These are phyloP conservation scores for Steinernema carpocapsae DNA, from an alignment of 2,888 invertebrate species.

Conservation along the genomic window DNA sequence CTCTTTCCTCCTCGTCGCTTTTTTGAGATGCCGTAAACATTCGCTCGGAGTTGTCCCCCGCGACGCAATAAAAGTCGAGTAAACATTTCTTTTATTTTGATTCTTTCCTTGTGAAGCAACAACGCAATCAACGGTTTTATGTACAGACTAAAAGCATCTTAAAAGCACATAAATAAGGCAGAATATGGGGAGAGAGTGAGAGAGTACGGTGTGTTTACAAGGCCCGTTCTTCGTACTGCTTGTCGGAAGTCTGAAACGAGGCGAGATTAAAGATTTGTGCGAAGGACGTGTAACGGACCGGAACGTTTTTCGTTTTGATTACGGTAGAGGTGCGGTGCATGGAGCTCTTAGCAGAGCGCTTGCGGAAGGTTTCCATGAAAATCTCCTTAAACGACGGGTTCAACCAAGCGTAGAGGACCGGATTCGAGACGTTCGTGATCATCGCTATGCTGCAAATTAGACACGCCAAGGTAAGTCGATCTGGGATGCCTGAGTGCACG, in stretches of 20 bases:
- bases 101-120: no score
- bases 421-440: slow-evolving; percentile 56
- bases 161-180: slow-evolving; percentile 1
- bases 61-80: no score
- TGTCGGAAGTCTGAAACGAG: neutral
- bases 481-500: slow-evolving; percentile 37
- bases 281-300: neutral
- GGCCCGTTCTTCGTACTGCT: slow-evolving; percentile 20
- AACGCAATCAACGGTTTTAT: no score
- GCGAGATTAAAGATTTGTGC: neutral
- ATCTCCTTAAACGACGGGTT: slow-evolving; percentile 52
- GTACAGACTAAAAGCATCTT: no score
- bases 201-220: neutral
- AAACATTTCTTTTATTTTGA: no score
- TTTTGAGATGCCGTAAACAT: no score
- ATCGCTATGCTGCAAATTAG: slow-evolving; percentile 51
- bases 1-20: no score
- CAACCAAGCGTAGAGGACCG: slow-evolving; percentile 58
- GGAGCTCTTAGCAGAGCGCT: slow-evolving; percentile 2
- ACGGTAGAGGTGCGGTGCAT: neutral
- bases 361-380: slow-evolving; percentile 43
- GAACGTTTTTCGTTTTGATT: neutral
- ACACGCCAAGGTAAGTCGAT: neutral
- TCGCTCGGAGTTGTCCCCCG: no score
- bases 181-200: no score